Evolutionary conservation across 1,140 invertebrate species (phyloP).

Genomic region (Leguminivora glycinivorella): DNA sequence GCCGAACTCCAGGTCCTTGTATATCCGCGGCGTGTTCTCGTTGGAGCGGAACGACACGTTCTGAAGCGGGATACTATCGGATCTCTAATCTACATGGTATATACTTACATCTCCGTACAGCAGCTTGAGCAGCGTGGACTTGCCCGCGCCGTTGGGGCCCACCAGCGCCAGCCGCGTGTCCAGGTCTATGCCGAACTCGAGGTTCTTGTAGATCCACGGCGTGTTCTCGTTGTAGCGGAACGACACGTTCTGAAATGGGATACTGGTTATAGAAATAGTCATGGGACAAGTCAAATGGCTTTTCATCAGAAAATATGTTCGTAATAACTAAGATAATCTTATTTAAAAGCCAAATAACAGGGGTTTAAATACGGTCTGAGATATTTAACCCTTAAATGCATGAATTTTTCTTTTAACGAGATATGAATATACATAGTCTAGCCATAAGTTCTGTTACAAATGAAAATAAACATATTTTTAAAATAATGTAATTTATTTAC

Average conservation of each 20-base stretch:
- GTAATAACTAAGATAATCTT: no score
- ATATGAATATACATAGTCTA: no score
- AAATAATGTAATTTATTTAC: no score
- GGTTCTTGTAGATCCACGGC: conserved; percentile 97
- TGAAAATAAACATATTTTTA: no score
- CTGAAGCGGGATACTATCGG: conserved; percentile 70
- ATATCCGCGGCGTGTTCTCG: conserved; percentile 94
- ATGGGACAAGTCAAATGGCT: no score
- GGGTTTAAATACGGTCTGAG: no score
- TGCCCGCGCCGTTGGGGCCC: conserved; percentile 98
- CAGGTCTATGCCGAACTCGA: conserved; percentile 99
- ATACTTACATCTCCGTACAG: conserved; percentile 95
- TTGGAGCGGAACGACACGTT: conserved; percentile 98
- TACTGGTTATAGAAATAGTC: not conserved
- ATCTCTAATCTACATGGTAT: no score
- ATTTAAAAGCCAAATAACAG: no score
- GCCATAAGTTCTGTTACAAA: no score
- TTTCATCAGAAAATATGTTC: no score
- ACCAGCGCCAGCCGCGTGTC: conserved; percentile 98
- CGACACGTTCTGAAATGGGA: conserved; percentile 88
- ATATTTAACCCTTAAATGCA: no score
- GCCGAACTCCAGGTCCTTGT: conserved; percentile 98
- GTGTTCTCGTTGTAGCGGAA: conserved; percentile 94
- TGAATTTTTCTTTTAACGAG: no score
- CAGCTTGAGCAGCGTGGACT: conserved; percentile 97